Evolutionary conservation across 2,888 invertebrate genomes (phyloP).

Genomic region (Ornithoptera alexandrae): DNA sequence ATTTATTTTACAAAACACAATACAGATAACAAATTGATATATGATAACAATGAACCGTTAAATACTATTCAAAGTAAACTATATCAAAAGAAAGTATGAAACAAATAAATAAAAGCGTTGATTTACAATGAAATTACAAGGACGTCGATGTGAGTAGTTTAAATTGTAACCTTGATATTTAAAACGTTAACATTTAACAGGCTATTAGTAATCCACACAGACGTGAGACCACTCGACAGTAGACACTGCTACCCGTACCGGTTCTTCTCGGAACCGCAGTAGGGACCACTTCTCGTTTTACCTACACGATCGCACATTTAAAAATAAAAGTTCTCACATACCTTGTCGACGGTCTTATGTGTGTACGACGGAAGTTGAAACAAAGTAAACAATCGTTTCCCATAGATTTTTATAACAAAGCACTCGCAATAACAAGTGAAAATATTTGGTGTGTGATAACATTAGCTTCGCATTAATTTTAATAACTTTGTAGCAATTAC

Average conservation of each 20-base stretch:
- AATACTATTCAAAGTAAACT: not conserved
- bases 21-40: not conserved
- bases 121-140: not conserved
- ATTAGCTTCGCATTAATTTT: not conserved
- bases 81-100: not conserved
- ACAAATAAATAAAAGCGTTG: not conserved
- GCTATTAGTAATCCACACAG: slow-evolving; percentile 20
- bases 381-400: not conserved
- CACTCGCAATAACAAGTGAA: not conserved
- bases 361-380: not conserved
- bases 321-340: slow-evolving; percentile 12
- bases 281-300: slow-evolving; percentile 7
- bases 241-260: slow-evolving; percentile 13
- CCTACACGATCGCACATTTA: slow-evolving; percentile 10
- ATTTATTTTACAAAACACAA: too few species aligned
- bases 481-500: not conserved
- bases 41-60: not conserved
- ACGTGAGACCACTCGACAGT: slow-evolving; percentile 15
- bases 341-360: not conserved
- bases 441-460: slow-evolving; percentile 3
- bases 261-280: slow-evolving; percentile 16
- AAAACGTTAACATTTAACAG: slow-evolving; percentile 19
- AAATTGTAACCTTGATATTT: slow-evolving; percentile 4
- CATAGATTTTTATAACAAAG: slow-evolving; percentile 11
- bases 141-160: not conserved